phyloP scores from a whole-genome alignment of 2,888 invertebrate genomes.

The Oconnorella tubifera region DNA sequence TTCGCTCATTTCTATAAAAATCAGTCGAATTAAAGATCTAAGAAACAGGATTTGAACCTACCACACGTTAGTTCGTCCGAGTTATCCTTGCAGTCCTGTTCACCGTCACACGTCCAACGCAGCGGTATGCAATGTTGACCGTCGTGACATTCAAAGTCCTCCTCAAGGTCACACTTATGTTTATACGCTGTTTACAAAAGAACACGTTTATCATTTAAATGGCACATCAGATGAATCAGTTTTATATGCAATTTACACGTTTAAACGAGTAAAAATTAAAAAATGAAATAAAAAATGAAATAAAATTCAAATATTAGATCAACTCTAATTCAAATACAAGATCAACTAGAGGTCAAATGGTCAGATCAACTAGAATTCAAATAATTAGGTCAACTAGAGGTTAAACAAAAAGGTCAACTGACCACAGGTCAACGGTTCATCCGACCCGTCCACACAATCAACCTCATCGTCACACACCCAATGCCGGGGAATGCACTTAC shows the following conservation, averaged over 20 bases:
- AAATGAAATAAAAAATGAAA: no score
- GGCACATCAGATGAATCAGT: no score
- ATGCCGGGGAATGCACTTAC: conserved; percentile 38
- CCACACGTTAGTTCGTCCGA: conserved; percentile 43
- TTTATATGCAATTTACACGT: no score
- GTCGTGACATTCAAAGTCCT: conserved; percentile 14
- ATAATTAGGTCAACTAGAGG: not conserved
- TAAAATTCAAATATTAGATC: no score
- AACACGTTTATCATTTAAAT: no score
- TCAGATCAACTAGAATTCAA: not conserved
- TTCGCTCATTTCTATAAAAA: no score
- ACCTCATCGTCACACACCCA: conserved; percentile 40
- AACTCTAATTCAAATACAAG: not conserved
- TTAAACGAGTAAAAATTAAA: no score
- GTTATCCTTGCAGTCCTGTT: conserved; percentile 40
- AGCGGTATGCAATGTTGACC: conserved; percentile 23
- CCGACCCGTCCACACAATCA: conserved; percentile 43
- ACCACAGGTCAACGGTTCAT: no score
- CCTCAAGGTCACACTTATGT: no score
- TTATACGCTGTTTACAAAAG: no score
- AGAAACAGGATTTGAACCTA: no score
- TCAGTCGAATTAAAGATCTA: no score
- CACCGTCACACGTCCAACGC: conserved; percentile 39
- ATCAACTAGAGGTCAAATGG: not conserved
- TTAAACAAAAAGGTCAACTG: not conserved